These are phyloP conservation scores for Melikaiella ostensackeni DNA, from an alignment of 2,888 invertebrate genomes.

Conservation along the genomic window DNA sequence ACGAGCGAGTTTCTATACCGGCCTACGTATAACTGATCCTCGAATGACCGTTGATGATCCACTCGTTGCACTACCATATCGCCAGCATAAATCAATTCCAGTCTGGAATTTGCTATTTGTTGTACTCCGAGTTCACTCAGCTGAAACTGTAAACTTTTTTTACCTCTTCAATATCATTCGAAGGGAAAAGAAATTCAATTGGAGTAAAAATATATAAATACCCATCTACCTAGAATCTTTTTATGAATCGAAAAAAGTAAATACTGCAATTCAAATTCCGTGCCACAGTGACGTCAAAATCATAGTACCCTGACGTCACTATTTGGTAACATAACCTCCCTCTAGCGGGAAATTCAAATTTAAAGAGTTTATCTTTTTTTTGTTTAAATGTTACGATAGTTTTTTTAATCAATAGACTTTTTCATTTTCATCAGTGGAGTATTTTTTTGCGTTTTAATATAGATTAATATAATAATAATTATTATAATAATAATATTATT, in stretches of 20 bases:
- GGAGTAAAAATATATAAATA: too few species aligned
- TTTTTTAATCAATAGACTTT: too few species aligned
- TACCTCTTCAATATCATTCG: not conserved
- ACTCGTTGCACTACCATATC: constrained; percentile 17
- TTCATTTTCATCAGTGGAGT: too few species aligned
- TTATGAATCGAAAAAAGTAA: not conserved
- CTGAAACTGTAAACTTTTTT: not conserved
- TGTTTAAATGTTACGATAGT: too few species aligned
- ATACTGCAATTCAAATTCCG: not conserved
- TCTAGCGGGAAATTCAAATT: too few species aligned
- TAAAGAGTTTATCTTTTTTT: too few species aligned
- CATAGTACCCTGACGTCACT: too few species aligned
- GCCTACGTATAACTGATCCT: constrained; percentile 12
- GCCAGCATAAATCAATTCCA: constrained; percentile 9
- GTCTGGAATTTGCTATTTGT: not conserved
- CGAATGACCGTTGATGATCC: constrained; percentile 17
- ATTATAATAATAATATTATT: too few species aligned
- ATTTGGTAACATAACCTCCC: too few species aligned
- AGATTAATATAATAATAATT: too few species aligned
- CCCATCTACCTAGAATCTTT: too few species aligned
- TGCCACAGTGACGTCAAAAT: not conserved
- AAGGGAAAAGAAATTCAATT: not conserved
- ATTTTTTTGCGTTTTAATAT: too few species aligned
- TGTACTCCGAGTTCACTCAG: not conserved
- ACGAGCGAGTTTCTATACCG: not conserved